A percentile compares a stretch with the other conserved stretches of the same genome.
These are phyloP conservation scores for Orius insidiosus DNA, from an alignment of 1,140 invertebrate species.

Conservation along the genomic window DNA sequence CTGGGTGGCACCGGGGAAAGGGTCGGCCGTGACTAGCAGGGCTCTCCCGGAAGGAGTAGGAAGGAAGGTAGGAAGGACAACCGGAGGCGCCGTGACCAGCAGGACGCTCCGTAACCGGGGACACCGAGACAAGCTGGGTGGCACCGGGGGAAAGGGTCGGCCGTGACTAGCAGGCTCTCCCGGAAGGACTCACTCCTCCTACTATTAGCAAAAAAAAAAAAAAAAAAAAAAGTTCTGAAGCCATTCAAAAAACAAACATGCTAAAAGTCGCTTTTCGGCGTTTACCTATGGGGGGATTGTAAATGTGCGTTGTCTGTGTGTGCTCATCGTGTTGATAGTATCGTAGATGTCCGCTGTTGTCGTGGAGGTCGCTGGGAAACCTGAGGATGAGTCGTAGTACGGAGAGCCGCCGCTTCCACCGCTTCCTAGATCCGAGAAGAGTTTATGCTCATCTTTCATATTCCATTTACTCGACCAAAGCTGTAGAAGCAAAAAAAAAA, in stretches of 20 bases:
- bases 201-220: constrained; percentile 23
- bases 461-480: constrained; percentile 75
- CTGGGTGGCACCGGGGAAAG: too few relatives aligned
- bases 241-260: constrained; percentile 23
- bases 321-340: constrained; percentile 58
- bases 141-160: too few relatives aligned
- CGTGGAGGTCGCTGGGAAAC: constrained; percentile 38
- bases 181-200: constrained; percentile 50
- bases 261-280: constrained; percentile 39
- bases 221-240: constrained; percentile 3
- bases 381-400: constrained; percentile 42
- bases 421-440: constrained; percentile 58
- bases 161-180: too few relatives aligned
- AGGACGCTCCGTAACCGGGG: too few relatives aligned
- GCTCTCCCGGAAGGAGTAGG: too few relatives aligned
- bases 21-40: too few relatives aligned
- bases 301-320: constrained; percentile 40
- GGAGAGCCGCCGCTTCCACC: constrained; percentile 25
- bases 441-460: constrained; percentile 72
- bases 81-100: too few relatives aligned
- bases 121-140: constrained; percentile 41
- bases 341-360: constrained; percentile 53
- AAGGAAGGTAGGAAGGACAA: too few relatives aligned
- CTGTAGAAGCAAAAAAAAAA: constrained; percentile 33
- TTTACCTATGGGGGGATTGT: constrained; percentile 55